Evolutionary conservation across 2,797 vertebrate species (phyloP).

Genomic region (Cirrhinus molitorella): DNA sequence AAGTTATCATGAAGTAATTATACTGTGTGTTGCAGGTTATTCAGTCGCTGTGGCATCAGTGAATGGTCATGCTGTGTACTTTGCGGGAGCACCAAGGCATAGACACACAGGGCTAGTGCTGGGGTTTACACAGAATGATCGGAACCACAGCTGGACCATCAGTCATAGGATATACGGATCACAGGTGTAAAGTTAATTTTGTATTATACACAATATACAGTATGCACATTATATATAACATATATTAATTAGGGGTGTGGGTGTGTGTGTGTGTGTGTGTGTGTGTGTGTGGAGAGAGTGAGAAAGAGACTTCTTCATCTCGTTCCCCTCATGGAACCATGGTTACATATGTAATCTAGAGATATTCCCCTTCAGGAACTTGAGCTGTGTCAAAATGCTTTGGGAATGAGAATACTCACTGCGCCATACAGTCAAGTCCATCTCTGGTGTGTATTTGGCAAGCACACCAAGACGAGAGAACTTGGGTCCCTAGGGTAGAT

Average conservation of each 20-base stretch:
- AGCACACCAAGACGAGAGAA: no score
- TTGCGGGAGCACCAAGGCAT: slow-evolving; percentile 63
- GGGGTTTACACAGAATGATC: slow-evolving; percentile 54
- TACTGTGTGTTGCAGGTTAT: slow-evolving; percentile 56
- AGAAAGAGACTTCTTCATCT: no score
- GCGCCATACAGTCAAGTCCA: no score
- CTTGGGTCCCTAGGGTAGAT: no score
- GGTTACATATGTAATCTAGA: no score
- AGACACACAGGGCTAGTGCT: slow-evolving; percentile 64
- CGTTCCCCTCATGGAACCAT: no score
- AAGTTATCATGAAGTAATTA: background rate
- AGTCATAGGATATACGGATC: slow-evolving; percentile 53
- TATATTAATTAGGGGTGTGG: background rate
- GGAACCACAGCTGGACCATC: slow-evolving; percentile 44
- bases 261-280: no score
- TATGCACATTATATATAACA: background rate
- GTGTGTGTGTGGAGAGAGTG: no score
- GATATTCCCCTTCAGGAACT: no score
- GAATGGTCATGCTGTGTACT: slow-evolving; percentile 48
- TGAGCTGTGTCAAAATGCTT: no score
- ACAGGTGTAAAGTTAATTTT: slow-evolving; percentile 52
- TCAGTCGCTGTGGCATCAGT: slow-evolving; percentile 55
- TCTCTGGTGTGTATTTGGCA: no score
- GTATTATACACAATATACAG: background rate
- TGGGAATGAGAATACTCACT: no score